Base-by-base conservation (phyloP, 2,797 vertebrate species). In the Vespertilio murinus region DNA sequence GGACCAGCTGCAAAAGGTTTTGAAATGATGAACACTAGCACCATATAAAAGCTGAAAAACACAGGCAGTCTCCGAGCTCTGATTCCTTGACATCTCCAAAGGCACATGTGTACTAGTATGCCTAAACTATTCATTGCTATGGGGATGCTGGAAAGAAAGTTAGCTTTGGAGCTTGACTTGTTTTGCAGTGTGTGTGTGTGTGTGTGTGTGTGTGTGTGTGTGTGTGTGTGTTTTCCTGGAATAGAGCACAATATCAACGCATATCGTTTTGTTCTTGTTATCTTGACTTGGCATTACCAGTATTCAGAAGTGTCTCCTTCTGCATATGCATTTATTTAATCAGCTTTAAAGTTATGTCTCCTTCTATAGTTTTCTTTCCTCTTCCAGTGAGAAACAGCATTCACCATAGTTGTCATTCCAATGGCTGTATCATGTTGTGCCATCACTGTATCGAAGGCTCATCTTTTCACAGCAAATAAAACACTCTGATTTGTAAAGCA, bases 1-100 rank as follows among this genome's bases (percentile, higher is more conserved):
- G 38, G 30, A 92, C 73, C 88, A 96, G 94, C 90, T 95, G 87
- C 73, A 82, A 70, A 77, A 78, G 65, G 75, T 67, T 91, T 93
- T 80, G 90, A 95, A 94, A 77, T 45, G 38, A 38, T 75, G 65
- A 96, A 54, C 73, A 56, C 38, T 52, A 78, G 40, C 45, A 67
- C 28, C 91, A 74, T 90, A 65, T 84, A 69, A 78, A 95, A 87
- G 47, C 69, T 94, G 77, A 91, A 81, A 94, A 94, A 71, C 59
- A 75, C 33, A 94, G 84, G 77, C 4, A 17, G 23, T 65, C 38
- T 78, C 87, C 78, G 71, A 94, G 74, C 71, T 87, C 86, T 88
- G 91, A 79, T 85, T 91, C 79, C 71, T 80, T 80, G 56, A 45
- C 42, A 89, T 95, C 79, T 92, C 42, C 40, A 77, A 93, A 87